A percentile compares a stretch with the other conserved stretches of the same genome.
Conservation (phyloP, 2,797 vertebrate species). For the Hoplostethus mediterraneus region DNA sequence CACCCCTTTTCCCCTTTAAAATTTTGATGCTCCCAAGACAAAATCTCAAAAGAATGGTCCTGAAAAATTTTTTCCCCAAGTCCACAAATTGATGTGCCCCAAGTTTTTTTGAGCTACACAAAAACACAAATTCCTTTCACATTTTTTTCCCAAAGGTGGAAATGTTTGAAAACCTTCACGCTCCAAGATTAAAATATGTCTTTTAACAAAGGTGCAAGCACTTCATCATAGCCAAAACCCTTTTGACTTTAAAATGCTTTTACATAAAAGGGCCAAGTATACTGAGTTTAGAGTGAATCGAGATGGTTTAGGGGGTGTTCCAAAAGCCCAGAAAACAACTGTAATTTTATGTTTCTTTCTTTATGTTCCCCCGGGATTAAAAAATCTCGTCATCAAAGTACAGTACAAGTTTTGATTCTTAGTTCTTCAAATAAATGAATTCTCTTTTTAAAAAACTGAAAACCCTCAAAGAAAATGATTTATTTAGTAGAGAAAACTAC, state of each 20-base stretch:
- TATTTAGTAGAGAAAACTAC: background rate
- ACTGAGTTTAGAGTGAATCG: conserved; percentile 31
- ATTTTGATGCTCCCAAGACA: conserved; percentile 36
- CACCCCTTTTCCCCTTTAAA: conserved; percentile 30
- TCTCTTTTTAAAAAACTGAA: conserved; percentile 27
- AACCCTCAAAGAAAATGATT: conserved; percentile 30
- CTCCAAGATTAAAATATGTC: conserved; percentile 20
- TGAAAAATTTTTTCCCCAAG: conserved; percentile 44
- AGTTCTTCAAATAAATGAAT: conserved; percentile 10
- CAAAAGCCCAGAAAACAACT: conserved; percentile 43
- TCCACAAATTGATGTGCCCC: conserved; percentile 42
- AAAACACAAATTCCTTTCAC: conserved; percentile 40
- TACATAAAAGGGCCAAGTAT: conserved; percentile 32
- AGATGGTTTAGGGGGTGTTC: conserved; percentile 17
- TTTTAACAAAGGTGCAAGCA: conserved; percentile 28
- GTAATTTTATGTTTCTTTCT: conserved; percentile 45
- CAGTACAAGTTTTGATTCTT: background rate
- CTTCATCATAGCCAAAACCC: conserved; percentile 25
- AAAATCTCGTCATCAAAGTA: conserved; percentile 23
- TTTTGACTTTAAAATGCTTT: conserved; percentile 46
- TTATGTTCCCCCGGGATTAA: conserved; percentile 45
- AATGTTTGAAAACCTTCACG: conserved; percentile 36
- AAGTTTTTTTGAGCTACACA: conserved; percentile 40
- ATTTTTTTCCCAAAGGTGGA: conserved; percentile 6
- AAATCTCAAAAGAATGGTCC: conserved; percentile 35